Evolutionary conservation across 2,888 invertebrate species (phyloP).

Genomic region (Cinara cedri): DNA sequence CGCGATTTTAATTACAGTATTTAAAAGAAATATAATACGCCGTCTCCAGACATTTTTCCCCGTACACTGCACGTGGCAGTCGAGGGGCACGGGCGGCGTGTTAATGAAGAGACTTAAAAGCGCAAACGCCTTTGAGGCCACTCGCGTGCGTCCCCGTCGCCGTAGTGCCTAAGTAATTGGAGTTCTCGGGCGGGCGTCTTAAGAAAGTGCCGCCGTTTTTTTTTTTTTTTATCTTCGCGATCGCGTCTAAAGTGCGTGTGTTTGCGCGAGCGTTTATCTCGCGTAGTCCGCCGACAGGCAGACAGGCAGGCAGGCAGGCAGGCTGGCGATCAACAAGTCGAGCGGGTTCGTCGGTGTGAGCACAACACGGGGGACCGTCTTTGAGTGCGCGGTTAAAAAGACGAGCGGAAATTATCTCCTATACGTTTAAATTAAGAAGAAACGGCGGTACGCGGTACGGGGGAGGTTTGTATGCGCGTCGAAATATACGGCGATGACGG

Average conservation of each 20-base stretch:
- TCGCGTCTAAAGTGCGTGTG: constrained; percentile 26
- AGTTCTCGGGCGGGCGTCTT: constrained; percentile 5
- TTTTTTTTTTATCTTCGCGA: neutral
- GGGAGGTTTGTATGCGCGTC: too few species aligned
- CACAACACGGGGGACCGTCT: too few species aligned
- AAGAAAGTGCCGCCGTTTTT: neutral
- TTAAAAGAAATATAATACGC: too few species aligned
- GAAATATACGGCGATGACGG: too few species aligned
- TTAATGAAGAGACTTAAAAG: constrained; percentile 39
- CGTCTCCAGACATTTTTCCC: too few species aligned
- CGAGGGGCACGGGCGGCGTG: neutral
- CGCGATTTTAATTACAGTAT: too few species aligned
- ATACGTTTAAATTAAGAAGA: too few species aligned
- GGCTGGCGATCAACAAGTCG: constrained; percentile 42
- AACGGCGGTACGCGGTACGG: too few species aligned
- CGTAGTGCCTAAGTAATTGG: neutral
- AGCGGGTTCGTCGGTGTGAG: neutral
- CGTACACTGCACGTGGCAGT: neutral
- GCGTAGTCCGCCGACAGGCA: too few species aligned
- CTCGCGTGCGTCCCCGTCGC: neutral
- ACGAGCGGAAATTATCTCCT: too few species aligned
- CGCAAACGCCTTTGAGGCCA: neutral
- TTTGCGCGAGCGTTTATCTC: neutral
- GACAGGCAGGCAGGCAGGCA: too few species aligned
- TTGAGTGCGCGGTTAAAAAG: neutral